phyloP scores from a whole-genome alignment of 2,888 invertebrate species.

The Adineta ricciae region DNA sequence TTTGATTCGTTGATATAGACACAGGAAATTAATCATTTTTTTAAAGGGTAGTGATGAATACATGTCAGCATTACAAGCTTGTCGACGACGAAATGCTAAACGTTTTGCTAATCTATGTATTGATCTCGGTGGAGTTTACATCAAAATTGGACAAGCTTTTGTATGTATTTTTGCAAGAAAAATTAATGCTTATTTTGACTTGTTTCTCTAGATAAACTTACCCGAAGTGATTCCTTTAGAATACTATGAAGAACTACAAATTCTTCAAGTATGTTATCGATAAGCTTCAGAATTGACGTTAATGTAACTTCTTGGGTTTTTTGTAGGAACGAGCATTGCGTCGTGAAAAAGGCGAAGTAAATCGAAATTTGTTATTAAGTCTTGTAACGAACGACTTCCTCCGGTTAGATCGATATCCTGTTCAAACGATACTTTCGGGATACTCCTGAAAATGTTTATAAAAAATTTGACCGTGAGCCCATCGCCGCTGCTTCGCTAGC shows the following conservation, averaged over 20 bases:
- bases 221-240: background rate
- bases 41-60: background rate
- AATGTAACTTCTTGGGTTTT: too few species aligned
- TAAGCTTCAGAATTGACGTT: too few species aligned
- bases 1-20: too few species aligned
- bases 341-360: background rate
- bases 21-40: too few species aligned
- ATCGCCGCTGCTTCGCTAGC: background rate
- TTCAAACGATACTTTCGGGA: background rate
- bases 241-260: background rate
- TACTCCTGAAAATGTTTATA: background rate
- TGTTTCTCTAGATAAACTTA: background rate
- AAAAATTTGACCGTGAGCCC: background rate
- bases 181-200: too few species aligned
- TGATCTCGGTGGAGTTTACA: background rate
- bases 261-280: background rate
- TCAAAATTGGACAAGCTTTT: conserved; percentile 7
- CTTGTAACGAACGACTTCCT: too few species aligned
- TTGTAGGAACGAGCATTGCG: background rate
- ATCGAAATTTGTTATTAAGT: background rate
- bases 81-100: conserved; percentile 10
- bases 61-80: background rate
- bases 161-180: background rate
- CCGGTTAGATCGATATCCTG: background rate
- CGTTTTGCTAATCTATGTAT: conserved; percentile 14